Evolutionary conservation across 2,888 invertebrate species (phyloP).

Genomic region (Meiosimyza decipiens): DNA sequence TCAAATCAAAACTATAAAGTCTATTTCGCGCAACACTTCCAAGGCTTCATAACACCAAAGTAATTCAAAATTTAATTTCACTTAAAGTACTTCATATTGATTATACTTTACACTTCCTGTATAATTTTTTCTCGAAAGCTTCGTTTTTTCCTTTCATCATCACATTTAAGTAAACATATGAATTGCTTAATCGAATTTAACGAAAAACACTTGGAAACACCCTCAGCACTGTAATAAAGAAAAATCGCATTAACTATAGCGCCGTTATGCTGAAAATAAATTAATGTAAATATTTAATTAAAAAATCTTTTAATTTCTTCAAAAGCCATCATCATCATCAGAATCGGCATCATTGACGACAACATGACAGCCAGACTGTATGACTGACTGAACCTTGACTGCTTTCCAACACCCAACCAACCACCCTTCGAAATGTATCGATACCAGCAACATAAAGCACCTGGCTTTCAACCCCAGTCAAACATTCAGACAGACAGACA

Average conservation of each 20-base stretch:
- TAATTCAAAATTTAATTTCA: no score
- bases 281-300: constrained; percentile 35
- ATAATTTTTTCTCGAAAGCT: no score
- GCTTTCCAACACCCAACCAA: not conserved
- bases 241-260: constrained; percentile 3
- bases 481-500: not conserved
- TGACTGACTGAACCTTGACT: constrained; percentile 6
- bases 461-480: constrained; percentile 7
- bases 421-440: not conserved
- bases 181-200: not conserved
- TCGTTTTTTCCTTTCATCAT: not conserved
- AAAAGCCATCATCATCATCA: constrained; percentile 17
- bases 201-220: not conserved
- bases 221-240: not conserved
- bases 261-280: constrained; percentile 20
- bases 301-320: constrained; percentile 33
- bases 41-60: no score
- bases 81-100: no score
- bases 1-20: no score
- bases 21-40: no score
- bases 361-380: not conserved
- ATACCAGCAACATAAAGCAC: not conserved
- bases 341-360: not conserved
- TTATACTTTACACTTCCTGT: no score
- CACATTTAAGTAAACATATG: constrained; percentile 7